Percentiles rank a stretch among this genome's conserved stretches.
These are phyloP conservation scores for Artibeus jamaicensis DNA, from an alignment of 2,797 vertebrate genomes.

Conservation along the genomic window DNA sequence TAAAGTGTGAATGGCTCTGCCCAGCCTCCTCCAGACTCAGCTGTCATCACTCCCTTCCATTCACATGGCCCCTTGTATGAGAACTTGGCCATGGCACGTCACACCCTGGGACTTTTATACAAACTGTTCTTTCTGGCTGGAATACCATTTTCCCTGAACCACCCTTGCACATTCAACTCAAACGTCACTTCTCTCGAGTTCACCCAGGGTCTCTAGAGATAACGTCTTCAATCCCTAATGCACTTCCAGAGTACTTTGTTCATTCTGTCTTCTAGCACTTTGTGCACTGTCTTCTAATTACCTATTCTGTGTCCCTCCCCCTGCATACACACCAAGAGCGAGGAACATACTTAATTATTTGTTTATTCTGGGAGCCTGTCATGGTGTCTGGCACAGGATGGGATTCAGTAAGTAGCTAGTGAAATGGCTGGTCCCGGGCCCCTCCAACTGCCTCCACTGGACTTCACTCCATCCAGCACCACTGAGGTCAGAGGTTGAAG, in stretches of 20 bases:
- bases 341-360: not conserved
- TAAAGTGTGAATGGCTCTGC: not conserved
- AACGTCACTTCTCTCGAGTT: not conserved
- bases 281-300: not conserved
- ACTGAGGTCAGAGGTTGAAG: not conserved
- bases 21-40: not conserved
- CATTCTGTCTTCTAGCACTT: not conserved
- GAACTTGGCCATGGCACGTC: not conserved
- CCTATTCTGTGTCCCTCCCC: not conserved
- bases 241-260: not conserved
- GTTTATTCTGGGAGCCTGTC: not conserved
- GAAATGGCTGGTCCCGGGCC: no score
- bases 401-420: not conserved
- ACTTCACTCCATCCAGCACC: no score
- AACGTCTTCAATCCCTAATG: not conserved
- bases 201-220: not conserved
- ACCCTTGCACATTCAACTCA: not conserved
- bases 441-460: not conserved
- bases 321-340: not conserved
- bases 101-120: not conserved
- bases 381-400: not conserved
- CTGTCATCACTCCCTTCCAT: accelerated
- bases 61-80: not conserved
- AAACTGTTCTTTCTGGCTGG: no score
- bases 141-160: not conserved